phyloP scores from a whole-genome alignment of 2,888 invertebrate species.

The Platynereis dumerilii region DNA sequence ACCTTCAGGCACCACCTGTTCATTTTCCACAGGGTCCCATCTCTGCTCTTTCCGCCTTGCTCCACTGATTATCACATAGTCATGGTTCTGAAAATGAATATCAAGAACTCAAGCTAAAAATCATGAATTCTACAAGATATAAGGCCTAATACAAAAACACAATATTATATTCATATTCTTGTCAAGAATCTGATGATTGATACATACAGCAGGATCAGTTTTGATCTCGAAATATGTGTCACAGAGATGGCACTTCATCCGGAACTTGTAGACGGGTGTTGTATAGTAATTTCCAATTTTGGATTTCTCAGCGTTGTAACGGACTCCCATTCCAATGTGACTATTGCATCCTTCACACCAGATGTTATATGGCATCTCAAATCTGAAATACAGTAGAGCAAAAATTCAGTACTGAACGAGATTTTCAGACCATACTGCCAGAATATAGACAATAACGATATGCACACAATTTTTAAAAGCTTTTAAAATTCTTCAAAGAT shows the following conservation, averaged over 20 bases:
- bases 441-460: not conserved
- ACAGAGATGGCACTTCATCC: slow-evolving; percentile 99
- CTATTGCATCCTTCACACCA: slow-evolving; percentile 99
- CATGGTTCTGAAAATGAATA: slow-evolving; percentile 78
- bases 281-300: slow-evolving; percentile 95
- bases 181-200: not conserved
- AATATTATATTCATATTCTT: not conserved
- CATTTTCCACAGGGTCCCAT: slow-evolving; percentile 97
- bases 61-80: slow-evolving; percentile 93
- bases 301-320: slow-evolving; percentile 78
- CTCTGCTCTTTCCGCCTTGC: slow-evolving; percentile 95
- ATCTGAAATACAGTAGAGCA: slow-evolving; percentile 67
- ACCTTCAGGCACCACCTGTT: slow-evolving; percentile 71
- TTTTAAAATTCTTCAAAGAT: too few species aligned
- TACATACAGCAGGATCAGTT: slow-evolving; percentile 88
- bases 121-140: too few species aligned
- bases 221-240: slow-evolving; percentile 97
- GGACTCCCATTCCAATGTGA: slow-evolving; percentile 99
- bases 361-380: slow-evolving; percentile 99
- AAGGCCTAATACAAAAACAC: not conserved
- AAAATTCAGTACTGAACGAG: slow-evolving; percentile 2
- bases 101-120: too few species aligned
- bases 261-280: slow-evolving; percentile 96
- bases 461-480: too few species aligned
- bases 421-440: slow-evolving; percentile 5